These are phyloP conservation scores for Percopsis omiscomaycus DNA, from an alignment of 2,797 vertebrate species.

Conservation along the genomic window DNA sequence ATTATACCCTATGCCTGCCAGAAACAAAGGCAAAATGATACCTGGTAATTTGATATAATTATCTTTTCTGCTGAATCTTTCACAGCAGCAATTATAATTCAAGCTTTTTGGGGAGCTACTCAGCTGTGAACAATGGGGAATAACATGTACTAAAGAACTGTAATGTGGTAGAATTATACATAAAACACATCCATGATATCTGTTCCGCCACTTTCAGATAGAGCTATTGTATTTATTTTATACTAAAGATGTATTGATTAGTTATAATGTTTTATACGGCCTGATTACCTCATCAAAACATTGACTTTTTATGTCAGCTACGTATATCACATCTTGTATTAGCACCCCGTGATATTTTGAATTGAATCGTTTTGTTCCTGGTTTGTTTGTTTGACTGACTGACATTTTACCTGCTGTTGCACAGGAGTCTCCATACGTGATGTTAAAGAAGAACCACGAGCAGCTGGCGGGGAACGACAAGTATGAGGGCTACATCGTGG, in stretches of 20 bases:
- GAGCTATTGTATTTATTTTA: conserved; percentile 34
- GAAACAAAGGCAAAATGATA: conserved; percentile 51
- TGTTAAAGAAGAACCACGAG: conserved; percentile 97
- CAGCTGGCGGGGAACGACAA: conserved; percentile 90
- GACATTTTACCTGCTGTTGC: not conserved
- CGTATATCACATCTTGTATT: not conserved
- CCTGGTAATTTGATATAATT: conserved; percentile 49
- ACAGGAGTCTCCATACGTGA: conserved; percentile 97
- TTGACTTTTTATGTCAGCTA: conserved; percentile 9
- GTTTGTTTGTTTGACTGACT: not conserved
- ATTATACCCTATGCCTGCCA: conserved; percentile 46
- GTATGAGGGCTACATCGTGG: conserved; percentile 97
- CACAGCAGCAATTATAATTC: conserved; percentile 29
- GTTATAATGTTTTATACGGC: conserved; percentile 33
- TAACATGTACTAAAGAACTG: conserved; percentile 14
- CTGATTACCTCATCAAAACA: conserved; percentile 37
- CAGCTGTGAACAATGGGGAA: not conserved
- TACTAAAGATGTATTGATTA: conserved; percentile 37
- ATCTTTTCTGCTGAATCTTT: conserved; percentile 34
- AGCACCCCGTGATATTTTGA: not conserved
- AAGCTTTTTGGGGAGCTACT: not conserved
- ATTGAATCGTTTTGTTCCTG: not conserved
- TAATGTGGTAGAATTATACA: not conserved
- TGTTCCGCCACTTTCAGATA: conserved; percentile 1
- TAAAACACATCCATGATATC: conserved; percentile 21